phyloP scores from a whole-genome alignment of 2,113 vertebrate species.

The Dromaius novaehollandiae region DNA sequence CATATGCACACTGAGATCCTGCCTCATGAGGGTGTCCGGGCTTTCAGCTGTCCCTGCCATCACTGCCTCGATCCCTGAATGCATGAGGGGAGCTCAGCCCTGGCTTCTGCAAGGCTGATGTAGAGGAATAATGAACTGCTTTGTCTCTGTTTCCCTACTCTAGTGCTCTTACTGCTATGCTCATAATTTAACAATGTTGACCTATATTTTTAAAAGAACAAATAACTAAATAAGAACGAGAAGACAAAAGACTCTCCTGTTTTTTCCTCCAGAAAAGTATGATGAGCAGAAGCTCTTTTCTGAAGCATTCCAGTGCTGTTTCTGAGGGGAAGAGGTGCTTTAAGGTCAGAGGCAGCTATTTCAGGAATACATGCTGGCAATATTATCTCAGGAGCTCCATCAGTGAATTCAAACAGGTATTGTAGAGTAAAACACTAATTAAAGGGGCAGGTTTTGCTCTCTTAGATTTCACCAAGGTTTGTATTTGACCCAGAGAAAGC shows the following conservation, averaged over 20 bases:
- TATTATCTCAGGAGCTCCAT: neutral
- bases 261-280: neutral
- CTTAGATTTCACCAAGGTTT: neutral
- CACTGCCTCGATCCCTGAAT: neutral
- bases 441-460: neutral
- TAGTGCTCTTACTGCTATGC: neutral
- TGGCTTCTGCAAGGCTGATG: neutral
- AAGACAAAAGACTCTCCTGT: neutral
- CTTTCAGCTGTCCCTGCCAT: neutral
- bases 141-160: neutral
- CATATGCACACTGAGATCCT: accelerated
- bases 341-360: neutral
- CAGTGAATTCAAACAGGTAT: neutral
- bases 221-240: neutral
- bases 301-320: neutral
- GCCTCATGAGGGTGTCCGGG: neutral
- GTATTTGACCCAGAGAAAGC: neutral
- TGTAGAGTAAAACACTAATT: neutral
- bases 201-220: neutral
- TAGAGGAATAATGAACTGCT: neutral
- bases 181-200: neutral
- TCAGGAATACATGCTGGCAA: neutral
- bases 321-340: neutral
- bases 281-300: neutral
- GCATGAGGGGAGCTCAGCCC: accelerated